A percentile compares a stretch with the other conserved stretches of the same genome.
These are phyloP conservation scores for Haemorhous mexicanus DNA, from an alignment of 2,113 vertebrate species.

Conservation along the genomic window DNA sequence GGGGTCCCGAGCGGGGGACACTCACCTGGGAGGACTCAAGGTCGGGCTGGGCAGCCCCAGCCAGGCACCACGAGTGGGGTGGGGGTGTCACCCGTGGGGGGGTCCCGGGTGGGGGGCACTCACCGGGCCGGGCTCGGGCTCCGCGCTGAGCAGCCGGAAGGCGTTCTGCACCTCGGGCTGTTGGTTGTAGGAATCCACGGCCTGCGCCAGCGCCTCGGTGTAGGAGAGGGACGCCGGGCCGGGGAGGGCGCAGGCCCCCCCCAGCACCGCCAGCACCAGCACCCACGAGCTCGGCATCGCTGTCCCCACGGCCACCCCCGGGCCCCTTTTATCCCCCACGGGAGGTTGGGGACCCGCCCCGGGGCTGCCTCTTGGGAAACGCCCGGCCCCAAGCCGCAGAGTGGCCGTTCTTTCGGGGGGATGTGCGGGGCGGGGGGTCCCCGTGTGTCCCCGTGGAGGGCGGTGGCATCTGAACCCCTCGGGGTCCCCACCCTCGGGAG, in stretches of 20 bases:
- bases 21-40: no score
- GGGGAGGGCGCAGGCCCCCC: background rate
- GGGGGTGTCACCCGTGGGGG: background rate
- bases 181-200: background rate
- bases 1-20: no score
- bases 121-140: background rate
- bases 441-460: background rate
- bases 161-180: background rate
- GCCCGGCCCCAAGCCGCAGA: background rate
- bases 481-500: background rate
- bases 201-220: background rate
- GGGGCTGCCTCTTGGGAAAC: background rate
- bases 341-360: background rate
- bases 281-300: background rate
- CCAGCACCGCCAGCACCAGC: conserved; percentile 11
- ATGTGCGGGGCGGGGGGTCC: background rate
- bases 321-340: background rate
- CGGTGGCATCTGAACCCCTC: background rate
- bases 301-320: background rate
- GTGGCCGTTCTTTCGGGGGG: background rate
- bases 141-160: background rate
- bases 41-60: background rate
- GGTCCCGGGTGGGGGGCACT: background rate
- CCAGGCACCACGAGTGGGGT: background rate
- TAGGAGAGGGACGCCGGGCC: background rate